Base-by-base conservation (phyloP, 2,888 invertebrate genomes). In the Ganaspis brasiliensis region DNA sequence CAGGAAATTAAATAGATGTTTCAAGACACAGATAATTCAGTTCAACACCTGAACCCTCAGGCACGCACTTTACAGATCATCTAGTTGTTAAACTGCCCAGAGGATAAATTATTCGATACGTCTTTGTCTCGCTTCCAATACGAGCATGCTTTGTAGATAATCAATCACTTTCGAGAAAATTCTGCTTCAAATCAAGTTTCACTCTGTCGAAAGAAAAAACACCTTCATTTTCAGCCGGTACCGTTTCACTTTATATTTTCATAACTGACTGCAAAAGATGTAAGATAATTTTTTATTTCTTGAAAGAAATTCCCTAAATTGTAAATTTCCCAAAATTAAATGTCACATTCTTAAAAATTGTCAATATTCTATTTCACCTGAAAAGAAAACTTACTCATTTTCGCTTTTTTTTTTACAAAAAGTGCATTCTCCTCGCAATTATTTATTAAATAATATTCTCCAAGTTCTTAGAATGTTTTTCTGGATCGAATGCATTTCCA, bases 21-120 rank as follows among this genome's bases (percentile, higher is more conserved):
- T 24, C 14, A 14, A 45, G 14, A 45, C 45, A 9, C 24, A 67
- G 21, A 45, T 24, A 67, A 67, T 45, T n/a, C 14, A 45, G 40
- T 40, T 40, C n/a, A 67, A 45, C n/a, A 40, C 24, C 63, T 24
- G 40, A 67, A 21, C n/a, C 24, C n/a, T n/a, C 24, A 40, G 45
- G n/a, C 67, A 67, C 24, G 45, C 45, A 67, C 24, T 45, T 67
- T 67, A 37, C 67, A 24, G 67, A 14, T 67, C 45, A 67, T 45
- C 24, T 24, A 67, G 67, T 67, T 21, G 63, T 24, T n/a, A 21
- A 24, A 67, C n/a, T 67, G n/a, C 24, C 40, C 40, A 40, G 8
- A 40, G 14, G 14, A 63, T 63, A 63, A 35, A 37, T 61, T 37
- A 61, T 61, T 37, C 35, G 37, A 61, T 63, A 40, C 21, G 40